phyloP scores from a whole-genome alignment of 2,113 vertebrate species.

The Chionis minor region DNA sequence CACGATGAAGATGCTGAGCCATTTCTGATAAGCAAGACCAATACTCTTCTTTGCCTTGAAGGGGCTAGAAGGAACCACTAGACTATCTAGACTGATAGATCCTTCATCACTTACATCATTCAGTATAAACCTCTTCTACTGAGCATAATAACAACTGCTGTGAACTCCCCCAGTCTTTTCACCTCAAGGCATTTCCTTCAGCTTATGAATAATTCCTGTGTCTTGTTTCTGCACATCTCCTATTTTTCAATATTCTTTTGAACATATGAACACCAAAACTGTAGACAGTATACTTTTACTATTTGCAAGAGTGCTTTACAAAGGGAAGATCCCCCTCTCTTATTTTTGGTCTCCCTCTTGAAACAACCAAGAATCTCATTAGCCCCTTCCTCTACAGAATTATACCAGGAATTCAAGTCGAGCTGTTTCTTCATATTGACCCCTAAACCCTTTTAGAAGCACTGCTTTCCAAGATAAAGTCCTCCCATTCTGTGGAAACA shows the following conservation, averaged over 20 bases:
- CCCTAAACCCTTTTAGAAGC: neutral
- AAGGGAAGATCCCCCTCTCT: neutral
- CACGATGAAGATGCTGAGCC: neutral
- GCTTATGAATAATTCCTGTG: neutral
- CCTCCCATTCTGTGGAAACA: neutral
- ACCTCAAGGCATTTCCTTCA: slow-evolving; percentile 5
- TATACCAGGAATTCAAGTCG: neutral
- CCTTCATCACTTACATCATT: neutral
- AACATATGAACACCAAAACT: neutral
- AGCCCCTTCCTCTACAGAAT: neutral
- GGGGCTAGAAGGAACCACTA: neutral
- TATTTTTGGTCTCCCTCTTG: neutral
- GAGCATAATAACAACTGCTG: neutral
- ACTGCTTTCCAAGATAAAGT: neutral
- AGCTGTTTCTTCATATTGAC: neutral
- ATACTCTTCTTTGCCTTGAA: neutral
- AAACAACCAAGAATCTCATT: neutral
- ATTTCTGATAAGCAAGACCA: neutral
- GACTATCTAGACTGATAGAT: neutral
- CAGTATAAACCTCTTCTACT: neutral
- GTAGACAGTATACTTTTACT: neutral
- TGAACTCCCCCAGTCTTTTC: neutral
- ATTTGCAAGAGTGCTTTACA: neutral
- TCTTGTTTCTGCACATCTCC: neutral
- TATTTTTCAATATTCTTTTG: neutral